These are phyloP conservation scores for Meriones unguiculatus DNA, from an alignment of 2,113 vertebrate species.

Conservation along the genomic window DNA sequence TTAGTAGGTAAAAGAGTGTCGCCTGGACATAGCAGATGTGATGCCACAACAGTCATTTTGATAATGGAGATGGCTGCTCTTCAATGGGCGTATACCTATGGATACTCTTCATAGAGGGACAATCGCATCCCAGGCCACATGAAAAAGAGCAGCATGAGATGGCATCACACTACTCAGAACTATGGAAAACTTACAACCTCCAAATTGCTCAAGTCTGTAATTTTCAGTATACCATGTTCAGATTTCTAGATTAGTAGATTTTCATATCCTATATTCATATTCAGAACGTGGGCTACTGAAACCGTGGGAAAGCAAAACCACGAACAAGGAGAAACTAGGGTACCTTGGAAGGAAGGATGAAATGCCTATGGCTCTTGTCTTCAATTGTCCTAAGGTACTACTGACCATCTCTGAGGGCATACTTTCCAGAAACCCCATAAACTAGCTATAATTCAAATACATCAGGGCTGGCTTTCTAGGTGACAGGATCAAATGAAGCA, in stretches of 20 bases:
- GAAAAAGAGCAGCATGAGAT: not conserved
- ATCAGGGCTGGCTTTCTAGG: not conserved
- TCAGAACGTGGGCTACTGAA: not conserved
- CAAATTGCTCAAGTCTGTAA: not conserved
- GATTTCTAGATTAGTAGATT: not conserved
- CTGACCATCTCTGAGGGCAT: not conserved
- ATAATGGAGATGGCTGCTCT: not conserved
- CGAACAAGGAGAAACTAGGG: not conserved
- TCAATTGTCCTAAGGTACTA: not conserved
- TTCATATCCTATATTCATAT: not conserved
- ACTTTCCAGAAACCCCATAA: not conserved
- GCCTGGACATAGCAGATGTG: not conserved
- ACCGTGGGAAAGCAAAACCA: not conserved
- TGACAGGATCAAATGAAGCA: not conserved
- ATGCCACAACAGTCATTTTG: too few species aligned
- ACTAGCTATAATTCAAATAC: constrained; percentile 7
- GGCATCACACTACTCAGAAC: not conserved
- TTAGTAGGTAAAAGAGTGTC: not conserved
- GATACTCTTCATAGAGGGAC: not conserved
- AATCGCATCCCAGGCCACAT: not conserved
- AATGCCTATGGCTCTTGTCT: not conserved
- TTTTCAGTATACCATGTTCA: not conserved
- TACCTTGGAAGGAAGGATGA: not conserved
- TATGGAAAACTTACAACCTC: not conserved
- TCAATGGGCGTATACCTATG: too few species aligned